phyloP scores from a whole-genome alignment of 2,113 vertebrate species.

The Dasyornis broadbenti region DNA sequence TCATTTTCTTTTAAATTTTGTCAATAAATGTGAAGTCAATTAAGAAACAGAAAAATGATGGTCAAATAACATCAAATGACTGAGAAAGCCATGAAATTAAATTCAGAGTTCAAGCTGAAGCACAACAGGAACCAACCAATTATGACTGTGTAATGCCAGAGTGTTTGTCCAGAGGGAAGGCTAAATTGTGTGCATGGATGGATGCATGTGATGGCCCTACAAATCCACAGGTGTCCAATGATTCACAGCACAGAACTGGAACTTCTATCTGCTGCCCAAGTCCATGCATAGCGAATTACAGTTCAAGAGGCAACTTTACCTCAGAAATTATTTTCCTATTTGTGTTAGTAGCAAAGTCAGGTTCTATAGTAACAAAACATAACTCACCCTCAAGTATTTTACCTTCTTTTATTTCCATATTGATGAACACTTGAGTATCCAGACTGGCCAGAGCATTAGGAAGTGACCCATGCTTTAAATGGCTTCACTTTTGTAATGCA shows the following conservation, averaged over 20 bases:
- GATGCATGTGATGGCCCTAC: accelerated
- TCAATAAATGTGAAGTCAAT: background rate
- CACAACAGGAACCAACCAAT: background rate
- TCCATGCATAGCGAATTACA: background rate
- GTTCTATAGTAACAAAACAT: background rate
- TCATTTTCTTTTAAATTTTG: background rate
- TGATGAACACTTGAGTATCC: background rate
- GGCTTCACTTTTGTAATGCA: background rate
- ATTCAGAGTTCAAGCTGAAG: background rate
- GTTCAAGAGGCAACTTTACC: background rate
- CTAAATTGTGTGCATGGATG: background rate
- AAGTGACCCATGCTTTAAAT: background rate
- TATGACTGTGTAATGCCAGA: background rate
- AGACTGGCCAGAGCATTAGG: background rate
- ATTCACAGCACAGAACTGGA: accelerated
- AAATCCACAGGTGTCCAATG: background rate
- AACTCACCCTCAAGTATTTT: background rate
- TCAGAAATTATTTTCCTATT: background rate
- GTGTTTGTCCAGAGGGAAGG: background rate
- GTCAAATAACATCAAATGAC: background rate
- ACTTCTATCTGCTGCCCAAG: background rate
- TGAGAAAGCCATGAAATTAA: background rate
- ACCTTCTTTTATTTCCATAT: background rate
- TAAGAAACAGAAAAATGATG: background rate
- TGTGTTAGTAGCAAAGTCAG: background rate